Conservation (phyloP, 2,888 invertebrate species). For the Erannis defoliaria region DNA sequence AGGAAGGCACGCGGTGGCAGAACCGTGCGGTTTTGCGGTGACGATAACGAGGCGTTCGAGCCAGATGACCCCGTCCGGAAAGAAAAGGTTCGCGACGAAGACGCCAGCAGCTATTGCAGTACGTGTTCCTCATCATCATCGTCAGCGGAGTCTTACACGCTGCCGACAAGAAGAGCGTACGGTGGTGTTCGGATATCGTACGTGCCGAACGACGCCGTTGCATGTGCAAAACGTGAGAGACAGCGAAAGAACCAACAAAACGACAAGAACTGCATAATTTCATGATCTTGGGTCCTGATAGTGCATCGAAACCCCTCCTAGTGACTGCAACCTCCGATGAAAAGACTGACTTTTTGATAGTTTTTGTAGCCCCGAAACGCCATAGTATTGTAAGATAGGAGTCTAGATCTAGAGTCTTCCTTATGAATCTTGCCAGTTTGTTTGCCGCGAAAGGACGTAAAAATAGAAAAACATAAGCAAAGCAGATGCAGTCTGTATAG, state of each 20-base stretch:
- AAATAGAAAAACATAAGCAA: conserved; percentile 50
- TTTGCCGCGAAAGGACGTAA: conserved; percentile 50
- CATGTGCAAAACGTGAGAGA: conserved; percentile 91
- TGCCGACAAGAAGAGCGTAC: conserved; percentile 93
- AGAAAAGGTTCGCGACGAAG: conserved; percentile 84
- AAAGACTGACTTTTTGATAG: conserved; percentile 83
- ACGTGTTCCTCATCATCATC: conserved; percentile 97
- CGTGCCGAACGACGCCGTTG: conserved; percentile 96
- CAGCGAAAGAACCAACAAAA: conserved; percentile 87
- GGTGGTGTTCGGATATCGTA: conserved; percentile 96
- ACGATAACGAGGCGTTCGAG: conserved; percentile 80
- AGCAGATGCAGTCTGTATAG: conserved; percentile 59
- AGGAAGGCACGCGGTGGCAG: conserved; percentile 73
- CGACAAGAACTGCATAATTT: conserved; percentile 94
- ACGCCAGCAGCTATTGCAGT: conserved; percentile 92
- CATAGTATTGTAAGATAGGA: conserved; percentile 72
- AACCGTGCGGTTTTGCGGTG: conserved; percentile 79
- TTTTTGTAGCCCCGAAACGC: conserved; percentile 70
- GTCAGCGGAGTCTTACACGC: conserved; percentile 94
- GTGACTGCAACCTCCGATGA: conserved; percentile 80
- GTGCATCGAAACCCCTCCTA: conserved; percentile 64
- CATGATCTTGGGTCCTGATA: conserved; percentile 88
- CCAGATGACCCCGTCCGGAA: conserved; percentile 74
- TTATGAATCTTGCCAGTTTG: conserved; percentile 50
- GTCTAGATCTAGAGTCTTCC: conserved; percentile 53